phyloP scores from a whole-genome alignment of 2,888 invertebrate genomes.

The Mactromeris polynyma region DNA sequence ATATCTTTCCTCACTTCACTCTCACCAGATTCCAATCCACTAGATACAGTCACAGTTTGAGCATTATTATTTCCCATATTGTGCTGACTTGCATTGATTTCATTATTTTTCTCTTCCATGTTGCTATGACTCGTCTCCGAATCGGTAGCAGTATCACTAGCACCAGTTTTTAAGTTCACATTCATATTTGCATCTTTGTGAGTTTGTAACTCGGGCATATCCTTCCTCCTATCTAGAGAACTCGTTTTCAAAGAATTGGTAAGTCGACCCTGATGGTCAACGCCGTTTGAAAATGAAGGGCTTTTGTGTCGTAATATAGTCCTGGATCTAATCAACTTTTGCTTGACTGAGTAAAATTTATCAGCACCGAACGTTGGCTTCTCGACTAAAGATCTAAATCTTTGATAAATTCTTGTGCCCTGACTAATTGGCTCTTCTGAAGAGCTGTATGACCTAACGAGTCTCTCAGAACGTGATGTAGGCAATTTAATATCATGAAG shows the following conservation, averaged over 20 bases:
- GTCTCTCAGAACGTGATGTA: slow-evolving; percentile 50
- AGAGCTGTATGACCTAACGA: slow-evolving; percentile 51
- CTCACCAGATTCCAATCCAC: not conserved
- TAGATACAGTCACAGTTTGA: not conserved
- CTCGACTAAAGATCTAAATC: slow-evolving; percentile 63
- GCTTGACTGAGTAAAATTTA: slow-evolving; percentile 52
- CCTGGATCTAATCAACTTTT: slow-evolving; percentile 64
- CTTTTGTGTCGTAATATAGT: slow-evolving; percentile 73
- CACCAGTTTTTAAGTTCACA: slow-evolving; percentile 18
- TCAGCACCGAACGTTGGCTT: slow-evolving; percentile 56
- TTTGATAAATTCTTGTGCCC: slow-evolving; percentile 52
- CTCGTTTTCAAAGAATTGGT: slow-evolving; percentile 47
- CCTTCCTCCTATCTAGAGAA: slow-evolving; percentile 57
- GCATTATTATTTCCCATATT: not conserved
- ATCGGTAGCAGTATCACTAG: slow-evolving; percentile 1
- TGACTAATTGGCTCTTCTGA: slow-evolving; percentile 58
- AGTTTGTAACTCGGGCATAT: slow-evolving; percentile 55
- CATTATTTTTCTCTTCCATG: not conserved
- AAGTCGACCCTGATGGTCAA: slow-evolving; percentile 11
- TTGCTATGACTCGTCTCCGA: not conserved
- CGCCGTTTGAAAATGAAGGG: slow-evolving; percentile 50
- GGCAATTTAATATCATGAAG: slow-evolving; percentile 72
- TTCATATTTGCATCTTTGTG: slow-evolving; percentile 25
- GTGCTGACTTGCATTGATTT: not conserved
- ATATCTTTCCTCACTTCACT: slow-evolving; percentile 46